Base-by-base conservation (phyloP, 2,113 vertebrate species). In the Synodontis membranacea region DNA sequence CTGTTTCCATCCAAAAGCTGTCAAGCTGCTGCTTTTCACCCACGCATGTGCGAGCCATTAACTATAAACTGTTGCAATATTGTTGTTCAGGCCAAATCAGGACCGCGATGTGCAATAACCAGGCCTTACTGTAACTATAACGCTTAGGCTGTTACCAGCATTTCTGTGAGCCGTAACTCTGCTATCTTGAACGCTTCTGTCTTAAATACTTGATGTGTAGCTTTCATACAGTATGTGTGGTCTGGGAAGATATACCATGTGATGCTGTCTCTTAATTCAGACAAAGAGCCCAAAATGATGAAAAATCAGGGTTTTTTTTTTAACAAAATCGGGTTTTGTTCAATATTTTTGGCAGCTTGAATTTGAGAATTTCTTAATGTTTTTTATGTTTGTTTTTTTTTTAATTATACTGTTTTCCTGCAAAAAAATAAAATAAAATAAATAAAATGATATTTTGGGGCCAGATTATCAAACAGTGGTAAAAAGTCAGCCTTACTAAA, bases 1-100 rank as follows among this genome's bases (percentile, higher is more conserved):
- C 81, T 83, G 81, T 84, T 84, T 84, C 82, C 46, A 72, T 72
- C 66, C 62, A 48, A 84, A 39, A 84, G 66, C 48, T 70, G 82
- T 72, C 64, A 72, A 72, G 50, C 82, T 84, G 64, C 64, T 84
- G 82, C 37, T 84, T 72, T 58, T 80, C 78, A 42, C 64, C 48
- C 82, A 72, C 34, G 37, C 82, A 84, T 84, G 66, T 84, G 82
- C 82, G 28, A 60, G 48, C 39, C 82, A 84, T 84, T 84, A 84
- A 84, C 82, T 70, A 72, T 72, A 84, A 60, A 83, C 60, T 54
- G n/a, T 50, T 72, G 66, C 14, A 72, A n/a, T 68, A 72, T 66
- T 72, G 31, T 84, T 72, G 19, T 42, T 70, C 48, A 70, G 37
- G 64, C 82, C 54, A 84, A 84, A 54, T 72, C 82, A 23, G 48